phyloP scores from a whole-genome alignment of 2,113 vertebrate genomes.

The Neomonachus schauinslandi region DNA sequence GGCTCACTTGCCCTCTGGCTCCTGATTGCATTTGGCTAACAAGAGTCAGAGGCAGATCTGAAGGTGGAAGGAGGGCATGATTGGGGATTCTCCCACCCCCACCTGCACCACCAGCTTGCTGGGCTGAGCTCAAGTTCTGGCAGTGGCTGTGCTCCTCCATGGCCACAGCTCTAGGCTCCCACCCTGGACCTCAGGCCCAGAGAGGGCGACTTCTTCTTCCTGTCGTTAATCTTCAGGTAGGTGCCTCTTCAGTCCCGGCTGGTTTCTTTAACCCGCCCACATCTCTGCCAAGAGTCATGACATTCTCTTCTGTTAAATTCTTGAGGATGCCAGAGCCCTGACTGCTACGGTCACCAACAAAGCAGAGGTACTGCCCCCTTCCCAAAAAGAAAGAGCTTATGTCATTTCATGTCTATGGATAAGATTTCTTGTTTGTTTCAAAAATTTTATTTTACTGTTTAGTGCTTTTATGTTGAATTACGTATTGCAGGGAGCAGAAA shows the following conservation, averaged over 20 bases:
- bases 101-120: background rate
- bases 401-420: background rate
- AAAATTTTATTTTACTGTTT: conserved; percentile 27
- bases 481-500: background rate
- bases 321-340: background rate
- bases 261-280: background rate
- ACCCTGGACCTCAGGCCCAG: background rate
- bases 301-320: background rate
- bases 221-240: background rate
- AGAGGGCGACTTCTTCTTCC: background rate
- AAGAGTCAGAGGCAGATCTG: background rate
- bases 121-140: background rate
- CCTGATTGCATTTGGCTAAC: background rate
- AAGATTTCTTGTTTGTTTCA: conserved; percentile 17
- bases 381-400: background rate
- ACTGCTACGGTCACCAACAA: background rate
- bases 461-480: conserved; percentile 15
- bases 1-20: background rate
- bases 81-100: background rate
- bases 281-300: background rate
- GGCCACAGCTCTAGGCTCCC: background rate
- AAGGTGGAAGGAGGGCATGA: background rate
- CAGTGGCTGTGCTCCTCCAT: background rate
- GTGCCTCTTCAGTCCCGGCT: background rate
- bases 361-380: background rate